Conservation (phyloP, 2,113 vertebrate species). For the Ivindomyrus marchei region DNA sequence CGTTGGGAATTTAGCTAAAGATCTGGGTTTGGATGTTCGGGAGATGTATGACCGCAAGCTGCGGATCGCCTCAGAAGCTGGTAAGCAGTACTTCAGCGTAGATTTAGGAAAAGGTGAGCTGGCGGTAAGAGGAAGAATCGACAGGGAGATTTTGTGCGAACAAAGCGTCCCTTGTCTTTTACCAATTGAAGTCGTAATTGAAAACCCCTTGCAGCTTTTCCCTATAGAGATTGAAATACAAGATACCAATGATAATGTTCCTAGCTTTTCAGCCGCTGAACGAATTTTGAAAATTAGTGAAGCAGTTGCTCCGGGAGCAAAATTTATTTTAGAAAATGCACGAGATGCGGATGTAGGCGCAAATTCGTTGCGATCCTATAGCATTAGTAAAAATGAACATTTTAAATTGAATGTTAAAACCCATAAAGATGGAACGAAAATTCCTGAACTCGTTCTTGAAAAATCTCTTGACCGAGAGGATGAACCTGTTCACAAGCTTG, state of each 20-base stretch:
- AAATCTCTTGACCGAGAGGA: slow-evolving; percentile 50
- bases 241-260: slow-evolving; percentile 63
- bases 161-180: slow-evolving; percentile 43
- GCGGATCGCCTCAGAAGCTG: slow-evolving; percentile 60
- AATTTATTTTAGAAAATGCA: slow-evolving; percentile 42
- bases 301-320: slow-evolving; percentile 52
- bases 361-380: slow-evolving; percentile 43
- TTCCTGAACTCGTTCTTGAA: slow-evolving; percentile 48
- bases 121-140: slow-evolving; percentile 46
- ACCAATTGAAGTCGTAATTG: slow-evolving; percentile 49
- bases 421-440: slow-evolving; percentile 38
- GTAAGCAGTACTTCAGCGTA: slow-evolving; percentile 64
- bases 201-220: slow-evolving; percentile 50
- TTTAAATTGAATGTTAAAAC: slow-evolving; percentile 46
- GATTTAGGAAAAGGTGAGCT: slow-evolving; percentile 49
- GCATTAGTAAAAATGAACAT: slow-evolving; percentile 30
- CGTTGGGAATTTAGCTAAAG: slow-evolving; percentile 64
- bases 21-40: slow-evolving; percentile 61
- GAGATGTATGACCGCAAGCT: slow-evolving; percentile 66
- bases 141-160: slow-evolving; percentile 50
- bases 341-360: slow-evolving; percentile 45
- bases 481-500: slow-evolving; percentile 36
- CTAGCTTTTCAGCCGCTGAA: slow-evolving; percentile 56
- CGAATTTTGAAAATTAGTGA: slow-evolving; percentile 60
- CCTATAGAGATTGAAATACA: slow-evolving; percentile 62